phyloP scores from a whole-genome alignment of 2,113 vertebrate genomes.

The Isichthys henryi region DNA sequence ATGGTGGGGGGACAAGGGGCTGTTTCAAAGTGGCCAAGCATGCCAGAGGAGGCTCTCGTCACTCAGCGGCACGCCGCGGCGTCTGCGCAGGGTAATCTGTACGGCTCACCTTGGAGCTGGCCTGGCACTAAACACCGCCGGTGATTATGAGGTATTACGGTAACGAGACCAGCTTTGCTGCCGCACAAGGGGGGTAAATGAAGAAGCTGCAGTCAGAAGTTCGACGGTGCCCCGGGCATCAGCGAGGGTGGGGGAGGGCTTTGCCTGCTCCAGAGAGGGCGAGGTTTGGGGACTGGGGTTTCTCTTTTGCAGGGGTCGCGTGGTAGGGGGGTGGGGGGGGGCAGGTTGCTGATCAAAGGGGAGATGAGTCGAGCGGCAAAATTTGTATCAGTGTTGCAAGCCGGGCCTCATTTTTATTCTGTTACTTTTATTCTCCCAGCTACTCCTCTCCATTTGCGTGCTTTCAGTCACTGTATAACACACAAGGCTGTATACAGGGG shows the following conservation, averaged over 20 bases:
- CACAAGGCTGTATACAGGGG: not conserved
- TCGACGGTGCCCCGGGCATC: not conserved
- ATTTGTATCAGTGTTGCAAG: not conserved
- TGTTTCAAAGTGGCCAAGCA: not conserved
- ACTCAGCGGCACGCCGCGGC: not conserved
- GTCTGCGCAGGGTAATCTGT: not conserved
- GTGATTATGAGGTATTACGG: not conserved
- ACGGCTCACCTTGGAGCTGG: not conserved
- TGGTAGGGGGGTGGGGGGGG: not conserved
- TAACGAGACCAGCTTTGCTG: not conserved
- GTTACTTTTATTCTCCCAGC: not conserved
- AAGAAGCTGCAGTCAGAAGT: not conserved
- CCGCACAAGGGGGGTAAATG: not conserved
- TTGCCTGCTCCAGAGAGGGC: not conserved
- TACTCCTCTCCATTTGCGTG: not conserved
- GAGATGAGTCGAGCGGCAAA: not conserved
- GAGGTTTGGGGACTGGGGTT: not conserved
- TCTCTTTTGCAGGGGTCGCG: not conserved
- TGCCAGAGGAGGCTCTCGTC: no score
- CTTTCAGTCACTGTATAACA: not conserved
- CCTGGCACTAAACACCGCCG: not conserved
- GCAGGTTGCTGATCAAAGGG: not conserved
- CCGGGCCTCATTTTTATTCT: not conserved
- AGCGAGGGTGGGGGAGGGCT: not conserved
- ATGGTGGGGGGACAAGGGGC: not conserved